These are phyloP conservation scores for Psilopogon haemacephalus DNA, from an alignment of 2,113 vertebrate species.

Conservation along the genomic window DNA sequence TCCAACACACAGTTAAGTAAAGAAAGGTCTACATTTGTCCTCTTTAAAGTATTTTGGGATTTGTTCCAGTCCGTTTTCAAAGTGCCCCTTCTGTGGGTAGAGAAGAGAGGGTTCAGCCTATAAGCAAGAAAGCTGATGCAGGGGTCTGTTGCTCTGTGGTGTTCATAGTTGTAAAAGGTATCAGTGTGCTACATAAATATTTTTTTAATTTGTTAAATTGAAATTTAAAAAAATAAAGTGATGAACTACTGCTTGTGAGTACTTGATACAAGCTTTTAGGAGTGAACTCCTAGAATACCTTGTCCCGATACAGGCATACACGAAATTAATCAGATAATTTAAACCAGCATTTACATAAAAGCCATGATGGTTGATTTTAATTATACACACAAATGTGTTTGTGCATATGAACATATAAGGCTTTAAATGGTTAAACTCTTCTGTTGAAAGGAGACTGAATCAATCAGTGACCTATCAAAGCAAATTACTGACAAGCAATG, in stretches of 20 bases:
- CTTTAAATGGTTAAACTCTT: neutral
- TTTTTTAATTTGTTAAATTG: neutral
- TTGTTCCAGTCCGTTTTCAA: constrained; percentile 33
- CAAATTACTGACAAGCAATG: accelerated
- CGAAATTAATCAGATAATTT: neutral
- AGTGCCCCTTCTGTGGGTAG: constrained; percentile 16
- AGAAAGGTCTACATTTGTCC: constrained; percentile 36
- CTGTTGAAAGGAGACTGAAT: neutral
- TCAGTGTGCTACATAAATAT: neutral
- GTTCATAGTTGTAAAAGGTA: neutral
- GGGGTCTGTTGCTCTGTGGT: neutral
- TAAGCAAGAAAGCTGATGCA: neutral
- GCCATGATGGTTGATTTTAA: neutral
- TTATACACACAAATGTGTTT: neutral
- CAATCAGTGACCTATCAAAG: neutral
- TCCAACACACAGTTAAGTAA: neutral
- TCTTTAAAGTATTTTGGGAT: constrained; percentile 29
- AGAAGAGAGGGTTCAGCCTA: neutral
- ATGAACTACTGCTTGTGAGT: neutral
- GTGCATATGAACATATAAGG: neutral
- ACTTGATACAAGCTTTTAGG: neutral
- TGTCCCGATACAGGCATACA: neutral
- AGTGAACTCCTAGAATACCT: neutral
- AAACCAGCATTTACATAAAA: neutral
- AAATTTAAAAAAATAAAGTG: neutral